phyloP scores from a whole-genome alignment of 2,113 vertebrate species.

The Madoqua kirkii region DNA sequence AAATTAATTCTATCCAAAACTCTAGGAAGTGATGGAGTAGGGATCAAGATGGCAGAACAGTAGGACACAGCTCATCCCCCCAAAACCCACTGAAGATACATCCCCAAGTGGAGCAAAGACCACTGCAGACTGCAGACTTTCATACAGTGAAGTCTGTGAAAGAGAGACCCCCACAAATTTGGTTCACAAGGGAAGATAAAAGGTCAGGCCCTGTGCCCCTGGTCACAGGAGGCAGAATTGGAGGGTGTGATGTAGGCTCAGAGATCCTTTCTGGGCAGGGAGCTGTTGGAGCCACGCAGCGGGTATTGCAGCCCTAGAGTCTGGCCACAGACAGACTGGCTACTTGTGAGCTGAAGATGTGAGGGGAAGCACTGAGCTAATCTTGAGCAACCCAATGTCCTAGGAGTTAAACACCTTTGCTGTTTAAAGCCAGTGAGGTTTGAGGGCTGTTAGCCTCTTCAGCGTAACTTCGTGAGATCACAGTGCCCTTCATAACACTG shows the following conservation, averaged over 20 bases:
- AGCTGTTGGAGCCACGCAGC: neutral
- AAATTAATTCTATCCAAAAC: neutral
- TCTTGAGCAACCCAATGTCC: neutral
- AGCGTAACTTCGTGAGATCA: neutral
- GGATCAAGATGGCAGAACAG: neutral
- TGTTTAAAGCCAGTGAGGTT: neutral
- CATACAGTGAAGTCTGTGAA: neutral
- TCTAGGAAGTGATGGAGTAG: neutral
- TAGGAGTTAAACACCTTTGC: neutral
- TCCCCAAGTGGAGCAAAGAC: neutral
- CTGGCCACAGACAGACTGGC: neutral
- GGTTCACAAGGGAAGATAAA: neutral
- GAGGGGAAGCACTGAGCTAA: neutral
- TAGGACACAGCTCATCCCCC: neutral
- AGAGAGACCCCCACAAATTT: neutral
- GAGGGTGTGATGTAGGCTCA: neutral
- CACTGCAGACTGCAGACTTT: neutral
- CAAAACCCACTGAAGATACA: neutral
- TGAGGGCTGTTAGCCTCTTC: neutral
- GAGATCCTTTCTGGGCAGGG: neutral
- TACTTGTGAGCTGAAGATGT: neutral
- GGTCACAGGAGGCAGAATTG: neutral
- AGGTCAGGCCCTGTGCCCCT: neutral
- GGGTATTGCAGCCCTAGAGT: neutral
- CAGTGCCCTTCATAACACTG: neutral